Percentiles rank a stretch among this genome's conserved stretches.
phyloP scores from a whole-genome alignment of 2,113 vertebrate genomes.

The Dinomys branickii region DNA sequence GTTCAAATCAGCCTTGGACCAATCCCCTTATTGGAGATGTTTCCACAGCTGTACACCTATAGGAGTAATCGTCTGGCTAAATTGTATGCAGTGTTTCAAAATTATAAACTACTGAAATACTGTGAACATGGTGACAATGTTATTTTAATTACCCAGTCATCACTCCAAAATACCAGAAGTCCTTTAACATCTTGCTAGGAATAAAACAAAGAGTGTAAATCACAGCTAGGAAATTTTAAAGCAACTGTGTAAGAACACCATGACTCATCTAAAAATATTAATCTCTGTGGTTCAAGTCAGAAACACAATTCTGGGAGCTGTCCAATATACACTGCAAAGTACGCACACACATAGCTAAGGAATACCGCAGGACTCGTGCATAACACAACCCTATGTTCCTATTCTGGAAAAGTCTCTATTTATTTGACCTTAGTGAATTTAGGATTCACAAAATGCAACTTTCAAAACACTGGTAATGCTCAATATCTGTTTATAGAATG shows the following conservation, averaged over 20 bases:
- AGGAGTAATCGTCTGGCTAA: not conserved
- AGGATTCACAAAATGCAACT: slow-evolving; percentile 47
- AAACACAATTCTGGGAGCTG: slow-evolving; percentile 7
- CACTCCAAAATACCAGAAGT: slow-evolving; percentile 30
- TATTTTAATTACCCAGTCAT: not conserved
- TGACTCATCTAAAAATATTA: slow-evolving; percentile 52
- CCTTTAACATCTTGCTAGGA: slow-evolving; percentile 20
- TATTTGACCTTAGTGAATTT: slow-evolving; percentile 48
- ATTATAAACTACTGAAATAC: not conserved
- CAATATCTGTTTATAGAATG: not conserved
- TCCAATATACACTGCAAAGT: not conserved
- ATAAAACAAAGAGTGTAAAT: slow-evolving; percentile 43
- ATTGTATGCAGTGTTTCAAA: slow-evolving; percentile 13
- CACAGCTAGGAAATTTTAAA: slow-evolving; percentile 48
- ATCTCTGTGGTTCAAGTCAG: slow-evolving; percentile 27
- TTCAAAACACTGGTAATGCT: not conserved
- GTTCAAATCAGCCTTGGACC: not conserved
- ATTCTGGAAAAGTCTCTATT: not conserved
- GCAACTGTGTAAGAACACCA: slow-evolving; percentile 38
- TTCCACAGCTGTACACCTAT: not conserved
- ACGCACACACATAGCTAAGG: not conserved
- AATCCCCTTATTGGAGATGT: not conserved
- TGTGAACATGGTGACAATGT: not conserved
- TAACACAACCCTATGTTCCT: not conserved
- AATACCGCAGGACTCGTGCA: not conserved